Percentiles rank a stretch among this genome's conserved stretches.
Conservation (phyloP, 1,140 invertebrate genomes). For the Formica exsecta region DNA sequence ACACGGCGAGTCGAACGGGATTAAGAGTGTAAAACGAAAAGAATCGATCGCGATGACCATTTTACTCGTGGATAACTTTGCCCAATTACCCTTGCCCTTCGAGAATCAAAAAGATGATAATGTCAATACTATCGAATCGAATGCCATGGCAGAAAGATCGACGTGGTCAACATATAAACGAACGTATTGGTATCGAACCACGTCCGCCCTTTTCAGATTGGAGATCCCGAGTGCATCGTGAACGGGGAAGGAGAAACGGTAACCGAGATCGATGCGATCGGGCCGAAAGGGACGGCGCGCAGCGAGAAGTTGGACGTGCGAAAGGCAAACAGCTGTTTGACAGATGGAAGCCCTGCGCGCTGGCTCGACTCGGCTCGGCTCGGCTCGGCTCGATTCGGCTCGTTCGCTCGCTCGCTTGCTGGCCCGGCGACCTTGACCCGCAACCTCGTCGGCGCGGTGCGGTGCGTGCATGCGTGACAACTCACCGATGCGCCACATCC, state of each 20-base stretch:
- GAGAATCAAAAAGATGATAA: background rate
- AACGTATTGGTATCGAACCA: background rate
- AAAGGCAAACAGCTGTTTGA: conserved; percentile 86
- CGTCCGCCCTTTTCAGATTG: too few species aligned
- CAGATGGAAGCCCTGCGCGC: conserved; percentile 81
- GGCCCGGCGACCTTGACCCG: conserved; percentile 57
- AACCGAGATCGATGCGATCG: conserved; percentile 25
- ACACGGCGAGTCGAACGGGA: background rate
- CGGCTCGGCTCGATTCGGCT: conserved; percentile 37
- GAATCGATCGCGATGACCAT: background rate
- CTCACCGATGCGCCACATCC: conserved; percentile 82
- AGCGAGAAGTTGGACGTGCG: conserved; percentile 65
- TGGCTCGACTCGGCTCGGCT: conserved; percentile 44
- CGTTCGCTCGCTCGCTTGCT: conserved; percentile 33
- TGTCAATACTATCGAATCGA: background rate
- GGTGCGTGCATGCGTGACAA: conserved; percentile 69
- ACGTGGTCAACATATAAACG: background rate
- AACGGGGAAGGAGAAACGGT: background rate
- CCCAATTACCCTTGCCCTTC: background rate
- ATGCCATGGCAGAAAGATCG: background rate
- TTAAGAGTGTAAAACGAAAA: background rate
- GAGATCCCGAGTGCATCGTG: background rate
- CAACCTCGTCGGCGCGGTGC: conserved; percentile 82
- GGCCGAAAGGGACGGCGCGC: conserved; percentile 43
- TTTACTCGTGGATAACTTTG: background rate